Evolutionary conservation across 2,888 invertebrate genomes (phyloP).

Genomic region (Norana najaformis): DNA sequence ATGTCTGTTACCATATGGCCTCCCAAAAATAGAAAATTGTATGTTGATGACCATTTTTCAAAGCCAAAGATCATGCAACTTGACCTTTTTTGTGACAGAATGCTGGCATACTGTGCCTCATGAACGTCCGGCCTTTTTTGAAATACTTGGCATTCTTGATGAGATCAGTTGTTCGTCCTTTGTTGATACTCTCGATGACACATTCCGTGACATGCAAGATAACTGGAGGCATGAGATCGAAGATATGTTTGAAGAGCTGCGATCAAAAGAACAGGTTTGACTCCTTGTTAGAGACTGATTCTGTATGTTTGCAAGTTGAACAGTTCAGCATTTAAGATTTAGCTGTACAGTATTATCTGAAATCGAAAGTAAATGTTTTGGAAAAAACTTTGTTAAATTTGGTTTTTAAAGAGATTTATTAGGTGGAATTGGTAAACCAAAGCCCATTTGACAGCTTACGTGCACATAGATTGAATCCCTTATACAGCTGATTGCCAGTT

Average conservation of each 20-base stretch:
- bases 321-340: too few species aligned
- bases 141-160: conserved; percentile 80
- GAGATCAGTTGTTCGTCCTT: conserved; percentile 76
- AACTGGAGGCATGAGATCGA: conserved; percentile 89
- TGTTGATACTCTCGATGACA: conserved; percentile 86
- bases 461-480: background rate
- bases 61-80: too few species aligned
- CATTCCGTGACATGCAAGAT: conserved; percentile 92
- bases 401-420: background rate
- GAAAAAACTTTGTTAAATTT: background rate
- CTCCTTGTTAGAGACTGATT: too few species aligned
- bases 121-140: conserved; percentile 82
- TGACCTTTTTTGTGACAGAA: conserved; percentile 28
- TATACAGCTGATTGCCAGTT: background rate
- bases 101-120: conserved; percentile 81
- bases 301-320: too few species aligned
- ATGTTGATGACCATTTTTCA: too few species aligned
- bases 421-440: background rate
- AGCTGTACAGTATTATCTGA: background rate
- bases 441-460: background rate
- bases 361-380: background rate
- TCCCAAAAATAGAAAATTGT: too few species aligned
- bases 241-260: conserved; percentile 63
- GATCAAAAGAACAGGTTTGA: conserved; percentile 41
- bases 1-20: too few species aligned